phyloP scores from a whole-genome alignment of 2,797 vertebrate species.

The Petrocephalus schoutedeni region DNA sequence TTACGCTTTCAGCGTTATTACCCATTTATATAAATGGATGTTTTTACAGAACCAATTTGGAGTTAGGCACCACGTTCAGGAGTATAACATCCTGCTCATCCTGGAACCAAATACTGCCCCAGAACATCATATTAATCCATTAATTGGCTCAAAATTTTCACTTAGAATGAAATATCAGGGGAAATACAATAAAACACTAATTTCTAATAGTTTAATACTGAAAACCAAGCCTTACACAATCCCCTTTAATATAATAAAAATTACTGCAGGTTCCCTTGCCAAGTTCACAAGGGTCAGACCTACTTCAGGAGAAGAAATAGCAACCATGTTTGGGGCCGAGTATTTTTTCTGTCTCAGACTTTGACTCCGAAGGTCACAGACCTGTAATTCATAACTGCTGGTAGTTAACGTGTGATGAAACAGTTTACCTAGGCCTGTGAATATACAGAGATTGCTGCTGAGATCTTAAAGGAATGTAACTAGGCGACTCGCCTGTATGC shows the following conservation, averaged over 20 bases:
- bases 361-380: background rate
- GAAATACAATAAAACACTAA: background rate
- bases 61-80: background rate
- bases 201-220: background rate
- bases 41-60: background rate
- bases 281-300: background rate
- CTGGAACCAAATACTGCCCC: background rate
- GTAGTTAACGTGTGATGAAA: background rate
- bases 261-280: background rate
- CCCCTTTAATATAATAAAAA: background rate
- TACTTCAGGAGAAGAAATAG: background rate
- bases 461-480: background rate
- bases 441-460: background rate
- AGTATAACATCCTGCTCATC: background rate
- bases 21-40: background rate
- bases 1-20: background rate
- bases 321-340: background rate
- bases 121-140: background rate
- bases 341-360: background rate
- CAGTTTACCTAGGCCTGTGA: background rate
- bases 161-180: slow-evolving; percentile 24
- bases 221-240: background rate
- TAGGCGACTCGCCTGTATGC: slow-evolving; percentile 6
- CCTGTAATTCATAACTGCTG: background rate
- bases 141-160: slow-evolving; percentile 11